Percentiles rank a stretch among this genome's conserved stretches.
Evolutionary conservation across 1,140 invertebrate genomes (phyloP).

Genomic region (Drosophila lowei): DNA sequence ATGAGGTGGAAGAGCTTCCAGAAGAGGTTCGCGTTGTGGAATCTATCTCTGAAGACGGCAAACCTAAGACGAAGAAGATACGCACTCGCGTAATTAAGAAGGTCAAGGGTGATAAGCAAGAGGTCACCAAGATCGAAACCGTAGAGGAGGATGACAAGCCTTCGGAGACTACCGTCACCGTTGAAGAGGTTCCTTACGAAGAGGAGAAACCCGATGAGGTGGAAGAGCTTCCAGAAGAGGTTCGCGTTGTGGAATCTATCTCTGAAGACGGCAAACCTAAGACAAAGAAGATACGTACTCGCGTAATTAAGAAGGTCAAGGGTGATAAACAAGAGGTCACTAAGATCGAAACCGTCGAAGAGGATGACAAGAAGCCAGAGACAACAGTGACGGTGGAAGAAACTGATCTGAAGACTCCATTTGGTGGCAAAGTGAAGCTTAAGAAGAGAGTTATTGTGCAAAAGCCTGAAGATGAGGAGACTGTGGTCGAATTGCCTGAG

Average conservation of each 20-base stretch:
- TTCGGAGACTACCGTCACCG: slow-evolving; percentile 43
- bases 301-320: slow-evolving; percentile 78
- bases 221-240: slow-evolving; percentile 58
- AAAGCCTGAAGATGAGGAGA: slow-evolving; percentile 66
- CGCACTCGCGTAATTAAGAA: slow-evolving; percentile 53
- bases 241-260: slow-evolving; percentile 39
- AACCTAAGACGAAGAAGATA: slow-evolving; percentile 61
- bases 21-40: slow-evolving; percentile 61
- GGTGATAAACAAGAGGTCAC: slow-evolving; percentile 82
- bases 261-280: slow-evolving; percentile 44
- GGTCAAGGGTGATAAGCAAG: slow-evolving; percentile 71
- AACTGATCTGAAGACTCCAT: slow-evolving; percentile 27
- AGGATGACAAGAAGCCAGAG: slow-evolving; percentile 82
- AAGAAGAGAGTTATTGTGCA: slow-evolving; percentile 61
- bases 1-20: slow-evolving; percentile 45
- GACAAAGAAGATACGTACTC: slow-evolving; percentile 72
- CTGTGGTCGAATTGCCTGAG: slow-evolving; percentile 71
- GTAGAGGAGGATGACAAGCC: slow-evolving; percentile 71
- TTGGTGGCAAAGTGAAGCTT: slow-evolving; percentile 44
- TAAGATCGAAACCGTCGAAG: slow-evolving; percentile 83
- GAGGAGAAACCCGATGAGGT: slow-evolving; percentile 40
- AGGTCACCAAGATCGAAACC: slow-evolving; percentile 80
- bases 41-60: slow-evolving; percentile 55
- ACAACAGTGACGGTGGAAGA: slow-evolving; percentile 77
- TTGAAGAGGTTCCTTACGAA: slow-evolving; percentile 43